Evolutionary conservation across 2,797 vertebrate genomes (phyloP), one percentile per base, ranked within the genome.

Genomic region (Phataginus tetradactyla): DNA sequence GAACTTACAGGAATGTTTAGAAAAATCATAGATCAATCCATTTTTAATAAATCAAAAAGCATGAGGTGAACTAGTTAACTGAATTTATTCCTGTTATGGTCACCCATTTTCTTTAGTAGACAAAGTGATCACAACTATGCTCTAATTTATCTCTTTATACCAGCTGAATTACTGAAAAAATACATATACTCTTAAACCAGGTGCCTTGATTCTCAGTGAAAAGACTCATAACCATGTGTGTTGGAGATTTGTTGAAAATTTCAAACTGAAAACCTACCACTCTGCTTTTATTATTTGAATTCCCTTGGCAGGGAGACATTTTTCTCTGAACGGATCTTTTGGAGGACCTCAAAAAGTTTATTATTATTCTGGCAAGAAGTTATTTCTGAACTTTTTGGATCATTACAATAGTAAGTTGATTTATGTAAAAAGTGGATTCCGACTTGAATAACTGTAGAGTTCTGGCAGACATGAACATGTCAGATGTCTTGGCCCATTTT

Each of bases 401-500:
- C 53, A 85, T 88, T 95, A 53, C 32, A 94, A 10, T 92, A 89
- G 93, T 95, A 39, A 80, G 83, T 90, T 95, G 78, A 79, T 96
- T 95, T 96, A 91, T 96, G 94, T 91, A 25, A 86, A 96, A 89
- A 45, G 57, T 85, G 66, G 64, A 34, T 94, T 97, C 86, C 15
- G 72, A 83, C 61, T 96, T 83, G n/a, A 86, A 91, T 93, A 80
- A 45, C 79, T 86, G 57, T 57, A 59, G 0, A 90, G 0, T 53
- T 37, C 75, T 97, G 93, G 86, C 83, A 89, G 71, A 94, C 39
- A 23, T 15, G 80, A 94, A 53, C 29, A 21, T 80, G 90, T 96
- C 93, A 91, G 92, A 96, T 93, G 95, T 90, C 97, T 93, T 96
- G 93, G 95, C 97, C 90, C 51, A 75, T 85, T 83, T 94, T 98